Evolutionary conservation across 2,888 invertebrate genomes (phyloP), one percentile per base, ranked within the genome.

Genomic region (Leptura quadrifasciata): DNA sequence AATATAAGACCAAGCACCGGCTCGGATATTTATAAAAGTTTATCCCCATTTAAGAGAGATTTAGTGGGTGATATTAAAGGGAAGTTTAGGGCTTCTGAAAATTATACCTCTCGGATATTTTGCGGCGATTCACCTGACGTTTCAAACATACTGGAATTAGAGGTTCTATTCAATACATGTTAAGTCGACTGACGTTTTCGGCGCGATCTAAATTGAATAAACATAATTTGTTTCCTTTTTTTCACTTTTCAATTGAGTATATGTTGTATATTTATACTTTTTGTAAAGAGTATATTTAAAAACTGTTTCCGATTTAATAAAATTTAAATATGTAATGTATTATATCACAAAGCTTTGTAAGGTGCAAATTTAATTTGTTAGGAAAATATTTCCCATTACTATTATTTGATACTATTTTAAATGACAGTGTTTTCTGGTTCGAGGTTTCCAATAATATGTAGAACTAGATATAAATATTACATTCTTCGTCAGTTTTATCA

Each of bases 31-130:
- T 68, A 68, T 68, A 55, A 68, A 54, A 68, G 68, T 68, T 55
- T 31, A 57, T 68, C 55, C 68, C 68, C 63, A 35, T 31, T 60
- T 27, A 60, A 21, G 60, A 31, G 31, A 60, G 65, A 65, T 68
- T 68, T 57, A 68, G 27, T 55, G 57, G 35, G 31, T 12, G 54
- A 68, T 68, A 68, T 68, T 68, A 68, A 31, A 31, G 57, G 68
- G 52, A 18, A 68, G 55, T 27, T 57, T 35, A 35, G 31, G 57
- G 57, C 55, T 55, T 55, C 57, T 21, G 68, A 57, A 68, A 68
- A 68, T 68, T 68, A 68, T 57, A 68, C 54, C 55, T 68, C 68
- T 68, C 21, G 55, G 52, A 27, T 65, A 52, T 65, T 65, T 68
- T 27, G 31, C 31, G 55, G 24, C 54, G 9, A 18, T 39, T 39